Evolutionary conservation across 2,888 invertebrate genomes (phyloP).

Genomic region (Drosophila pseudotalamancana): DNA sequence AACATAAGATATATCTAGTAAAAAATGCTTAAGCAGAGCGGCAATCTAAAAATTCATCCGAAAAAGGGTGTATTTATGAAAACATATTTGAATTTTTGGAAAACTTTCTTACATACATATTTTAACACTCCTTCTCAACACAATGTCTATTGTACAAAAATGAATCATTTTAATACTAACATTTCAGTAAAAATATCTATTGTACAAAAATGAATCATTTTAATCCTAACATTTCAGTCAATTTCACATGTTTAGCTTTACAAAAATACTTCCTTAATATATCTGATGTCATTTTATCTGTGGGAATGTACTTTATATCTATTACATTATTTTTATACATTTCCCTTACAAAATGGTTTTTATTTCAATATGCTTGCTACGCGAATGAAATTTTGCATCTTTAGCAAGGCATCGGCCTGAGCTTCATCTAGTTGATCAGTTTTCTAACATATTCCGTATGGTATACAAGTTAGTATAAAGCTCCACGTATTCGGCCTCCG

Average conservation of each 20-base stretch:
- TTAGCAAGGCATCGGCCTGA: neutral
- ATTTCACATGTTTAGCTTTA: neutral
- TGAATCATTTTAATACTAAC: too few relatives aligned
- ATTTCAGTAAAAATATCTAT: too few relatives aligned
- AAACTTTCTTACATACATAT: too few relatives aligned
- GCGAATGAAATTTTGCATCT: neutral
- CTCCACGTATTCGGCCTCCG: neutral
- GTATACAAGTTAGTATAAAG: neutral
- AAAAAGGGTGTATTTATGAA: too few relatives aligned
- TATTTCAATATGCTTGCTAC: neutral
- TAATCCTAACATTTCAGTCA: neutral
- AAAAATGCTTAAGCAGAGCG: too few relatives aligned
- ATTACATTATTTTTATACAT: neutral
- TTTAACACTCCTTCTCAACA: too few relatives aligned
- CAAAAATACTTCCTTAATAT: neutral
- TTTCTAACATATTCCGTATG: neutral
- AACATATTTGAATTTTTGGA: too few relatives aligned
- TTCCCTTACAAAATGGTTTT: neutral
- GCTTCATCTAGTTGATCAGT: neutral
- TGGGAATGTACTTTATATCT: neutral
- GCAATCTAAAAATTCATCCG: too few relatives aligned
- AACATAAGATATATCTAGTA: too few relatives aligned
- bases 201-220: neutral
- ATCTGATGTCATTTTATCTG: neutral
- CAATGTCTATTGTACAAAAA: neutral